Base-by-base conservation (phyloP, 2,797 vertebrate genomes). In the Bovichtus variegatus region DNA sequence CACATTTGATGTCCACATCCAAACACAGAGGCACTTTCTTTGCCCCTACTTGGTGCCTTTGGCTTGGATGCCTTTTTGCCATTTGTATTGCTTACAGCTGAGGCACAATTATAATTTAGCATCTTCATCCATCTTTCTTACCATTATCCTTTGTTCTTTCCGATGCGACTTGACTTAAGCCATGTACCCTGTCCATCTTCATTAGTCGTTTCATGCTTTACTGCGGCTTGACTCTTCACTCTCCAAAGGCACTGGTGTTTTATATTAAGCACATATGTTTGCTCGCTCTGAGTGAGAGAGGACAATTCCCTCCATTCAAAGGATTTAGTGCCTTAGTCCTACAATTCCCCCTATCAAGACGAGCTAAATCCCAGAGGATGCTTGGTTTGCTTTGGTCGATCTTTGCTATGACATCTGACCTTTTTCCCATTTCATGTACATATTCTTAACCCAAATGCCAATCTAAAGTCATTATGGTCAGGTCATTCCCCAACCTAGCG, bases 151-250 rank as follows among this genome's bases (percentile, higher is more conserved):
- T 85, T 90, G 83, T 89, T 92, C 88, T 85, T 18, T 60, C 50
- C 67, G 1, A 90, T 82, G 77, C 21, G 67, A 83, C 79, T 74
- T 79, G 81, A 90, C 87, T 87, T 83, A n/a, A 84, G 76, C 76
- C 85, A 38, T 87, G 85, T 90, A 74, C 27, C 54, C 58, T 84
- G 86, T 92, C 89, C 74, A 2, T 92, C 88, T 89, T 87, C 74
- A 86, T 94, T 91, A 89, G 83, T 85, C 72, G 68, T 84, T 73
- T 81, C 62, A 78, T 85, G 80, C 82, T 80, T 82, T 87, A 77
- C 76, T 87, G 79, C 73, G 9, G 72, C 65, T 75, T 68, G 75
- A 85, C 85, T 84, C 74, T 69, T 84, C 58, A 27, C 68, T 85
- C 65, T 85, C 76, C 60, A 71, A 81, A 82, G 59, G 62, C 23